Percentiles rank a stretch among this genome's conserved stretches.
These are phyloP conservation scores for Holothuria leucospilota DNA, from an alignment of 53 echinoderm and acorn worm genomes.

Conservation along the genomic window DNA sequence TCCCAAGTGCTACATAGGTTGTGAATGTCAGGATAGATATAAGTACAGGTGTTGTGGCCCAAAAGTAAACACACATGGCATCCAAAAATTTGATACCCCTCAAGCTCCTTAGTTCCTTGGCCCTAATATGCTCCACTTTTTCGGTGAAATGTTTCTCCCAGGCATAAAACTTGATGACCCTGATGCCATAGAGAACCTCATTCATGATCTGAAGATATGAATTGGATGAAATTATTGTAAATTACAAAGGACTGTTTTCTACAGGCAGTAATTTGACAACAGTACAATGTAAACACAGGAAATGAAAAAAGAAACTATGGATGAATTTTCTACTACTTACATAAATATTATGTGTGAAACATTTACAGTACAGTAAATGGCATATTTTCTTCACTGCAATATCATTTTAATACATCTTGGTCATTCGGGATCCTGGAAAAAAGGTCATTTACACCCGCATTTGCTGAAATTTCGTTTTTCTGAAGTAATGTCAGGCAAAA, in stretches of 20 bases:
- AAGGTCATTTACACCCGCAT: no score
- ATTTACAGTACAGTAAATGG: no score
- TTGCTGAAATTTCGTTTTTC: no score
- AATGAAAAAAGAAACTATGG: no score
- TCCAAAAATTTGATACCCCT: slow-evolving; percentile 95
- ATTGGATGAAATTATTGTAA: background rate
- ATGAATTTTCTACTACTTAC: no score
- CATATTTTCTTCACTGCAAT: no score
- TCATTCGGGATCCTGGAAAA: no score
- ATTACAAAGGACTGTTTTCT: no score
- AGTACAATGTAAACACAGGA: background rate
- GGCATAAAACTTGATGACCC: slow-evolving; percentile 96
- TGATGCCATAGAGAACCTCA: slow-evolving; percentile 90
- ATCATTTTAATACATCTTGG: no score
- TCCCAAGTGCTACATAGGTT: slow-evolving; percentile 78
- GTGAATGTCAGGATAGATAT: slow-evolving; percentile 92
- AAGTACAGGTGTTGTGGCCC: slow-evolving; percentile 95
- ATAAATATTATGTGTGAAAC: no score
- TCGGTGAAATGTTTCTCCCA: slow-evolving; percentile 91
- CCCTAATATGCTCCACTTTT: slow-evolving; percentile 69
- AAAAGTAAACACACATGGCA: slow-evolving; percentile 99
- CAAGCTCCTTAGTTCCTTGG: slow-evolving; percentile 78
- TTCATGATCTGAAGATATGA: slow-evolving; percentile 78
- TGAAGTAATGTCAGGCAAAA: no score
- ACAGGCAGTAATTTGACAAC: background rate